Base-by-base conservation (phyloP, 2,113 vertebrate species). In the Cervus canadensis region DNA sequence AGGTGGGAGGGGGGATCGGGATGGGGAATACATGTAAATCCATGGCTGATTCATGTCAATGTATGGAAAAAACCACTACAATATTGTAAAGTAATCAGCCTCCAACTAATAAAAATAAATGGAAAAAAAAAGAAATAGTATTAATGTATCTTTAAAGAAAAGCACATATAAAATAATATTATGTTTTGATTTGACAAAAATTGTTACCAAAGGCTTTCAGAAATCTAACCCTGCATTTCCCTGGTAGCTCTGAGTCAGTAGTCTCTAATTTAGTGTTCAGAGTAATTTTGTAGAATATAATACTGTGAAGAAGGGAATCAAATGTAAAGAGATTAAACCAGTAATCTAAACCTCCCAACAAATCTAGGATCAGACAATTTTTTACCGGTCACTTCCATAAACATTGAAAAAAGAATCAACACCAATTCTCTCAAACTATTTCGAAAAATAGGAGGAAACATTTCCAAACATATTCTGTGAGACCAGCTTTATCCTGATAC, bases 131-230 rank as follows among this genome's bases (percentile, higher is more conserved):
- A 79, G 14, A 59, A 79, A 95, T 43, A 86, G 74, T 81, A 92
- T 67, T 81, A 81, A 82, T 36, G 19, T 81, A 2, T 82, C 45
- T 52, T 89, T 95, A 92, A 94, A 95, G 36, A 71, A 30, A 96
- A 81, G 25, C 25, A 71, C 17, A 91, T 13, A 60, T 48, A 71
- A 94, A 85, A 43, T 33, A 85, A 74, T 33, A 19, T 57, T 86
- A 89, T 57, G 15, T 76, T 54, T 89, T 97, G 74, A 94, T 45
- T 52, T 86, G 26, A 82, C 56, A 95, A 91, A 94, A 85, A 56
- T 62, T 79, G 50, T 36, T 30, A 30, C 6, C 6, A 7, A 19
- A 82, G 16, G 25, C 56, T 87, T 3, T 16, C 12, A 92, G 48
- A 71, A 94, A 43, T 48, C 71, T 52, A 87, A 52, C 28, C 16